phyloP scores from a whole-genome alignment of 1,140 invertebrate species.

The Pseudoatta argentina region DNA sequence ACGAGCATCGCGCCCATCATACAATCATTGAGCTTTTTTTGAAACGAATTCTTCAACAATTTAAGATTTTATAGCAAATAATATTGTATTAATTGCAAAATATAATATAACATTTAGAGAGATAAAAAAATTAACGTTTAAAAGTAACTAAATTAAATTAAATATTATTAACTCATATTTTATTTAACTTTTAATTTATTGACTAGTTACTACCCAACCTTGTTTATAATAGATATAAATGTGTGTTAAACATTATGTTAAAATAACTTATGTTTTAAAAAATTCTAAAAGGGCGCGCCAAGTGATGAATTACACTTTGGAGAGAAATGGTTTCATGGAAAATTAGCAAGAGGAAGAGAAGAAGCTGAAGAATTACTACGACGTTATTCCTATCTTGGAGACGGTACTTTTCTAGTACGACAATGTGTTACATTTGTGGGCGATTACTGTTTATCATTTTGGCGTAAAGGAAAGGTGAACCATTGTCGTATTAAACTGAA shows the following conservation, averaged over 20 bases:
- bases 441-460: slow-evolving; percentile 98
- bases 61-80: too few species aligned
- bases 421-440: slow-evolving; percentile 98
- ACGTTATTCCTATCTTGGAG: slow-evolving; percentile 94
- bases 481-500: slow-evolving; percentile 97
- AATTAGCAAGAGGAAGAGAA: slow-evolving; percentile 91
- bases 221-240: not conserved
- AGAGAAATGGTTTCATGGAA: slow-evolving; percentile 98
- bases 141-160: too few species aligned
- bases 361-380: slow-evolving; percentile 93
- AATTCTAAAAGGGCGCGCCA: slow-evolving; percentile 80
- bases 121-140: too few species aligned
- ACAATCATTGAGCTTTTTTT: too few species aligned
- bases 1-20: too few species aligned
- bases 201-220: too few species aligned
- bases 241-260: not conserved
- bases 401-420: slow-evolving; percentile 97
- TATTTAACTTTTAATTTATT: too few species aligned
- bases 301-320: slow-evolving; percentile 96
- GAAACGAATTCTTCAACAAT: too few species aligned
- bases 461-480: slow-evolving; percentile 95
- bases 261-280: slow-evolving; percentile 7
- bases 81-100: too few species aligned
- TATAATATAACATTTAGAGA: too few species aligned
- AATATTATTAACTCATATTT: too few species aligned